These are phyloP conservation scores for Clanis bilineata DNA, from an alignment of 2,888 invertebrate species.

Conservation along the genomic window DNA sequence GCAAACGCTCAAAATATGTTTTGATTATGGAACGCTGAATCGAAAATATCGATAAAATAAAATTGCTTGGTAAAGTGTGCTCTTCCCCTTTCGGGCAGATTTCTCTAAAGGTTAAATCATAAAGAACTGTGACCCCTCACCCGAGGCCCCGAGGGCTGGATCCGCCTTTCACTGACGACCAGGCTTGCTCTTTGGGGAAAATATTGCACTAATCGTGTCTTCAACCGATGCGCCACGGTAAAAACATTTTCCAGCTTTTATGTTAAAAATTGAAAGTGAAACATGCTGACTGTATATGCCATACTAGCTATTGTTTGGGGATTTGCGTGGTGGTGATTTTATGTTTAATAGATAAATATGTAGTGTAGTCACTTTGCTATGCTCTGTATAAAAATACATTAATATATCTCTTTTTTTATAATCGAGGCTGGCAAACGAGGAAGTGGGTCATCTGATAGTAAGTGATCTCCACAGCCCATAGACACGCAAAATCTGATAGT, in stretches of 20 bases:
- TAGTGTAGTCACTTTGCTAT: too few species aligned
- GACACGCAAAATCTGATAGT: too few species aligned
- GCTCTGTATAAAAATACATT: too few species aligned
- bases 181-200: not conserved
- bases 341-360: too few species aligned
- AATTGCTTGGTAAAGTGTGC: not conserved
- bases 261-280: too few species aligned
- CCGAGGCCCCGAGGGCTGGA: slow-evolving; percentile 4
- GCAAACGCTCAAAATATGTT: not conserved
- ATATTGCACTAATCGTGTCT: slow-evolving; percentile 8
- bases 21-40: not conserved
- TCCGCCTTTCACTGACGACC: slow-evolving; percentile 6
- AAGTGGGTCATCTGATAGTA: too few species aligned
- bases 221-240: not conserved
- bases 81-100: not conserved
- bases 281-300: too few species aligned
- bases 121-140: not conserved
- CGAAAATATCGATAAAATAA: not conserved
- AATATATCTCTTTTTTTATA: too few species aligned
- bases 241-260: not conserved
- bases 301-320: too few species aligned
- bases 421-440: too few species aligned
- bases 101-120: slow-evolving; percentile 10
- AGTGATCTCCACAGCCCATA: too few species aligned
- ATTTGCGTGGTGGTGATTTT: too few species aligned